Base-by-base conservation (phyloP, 2,113 vertebrate genomes). In the Eira barbara region DNA sequence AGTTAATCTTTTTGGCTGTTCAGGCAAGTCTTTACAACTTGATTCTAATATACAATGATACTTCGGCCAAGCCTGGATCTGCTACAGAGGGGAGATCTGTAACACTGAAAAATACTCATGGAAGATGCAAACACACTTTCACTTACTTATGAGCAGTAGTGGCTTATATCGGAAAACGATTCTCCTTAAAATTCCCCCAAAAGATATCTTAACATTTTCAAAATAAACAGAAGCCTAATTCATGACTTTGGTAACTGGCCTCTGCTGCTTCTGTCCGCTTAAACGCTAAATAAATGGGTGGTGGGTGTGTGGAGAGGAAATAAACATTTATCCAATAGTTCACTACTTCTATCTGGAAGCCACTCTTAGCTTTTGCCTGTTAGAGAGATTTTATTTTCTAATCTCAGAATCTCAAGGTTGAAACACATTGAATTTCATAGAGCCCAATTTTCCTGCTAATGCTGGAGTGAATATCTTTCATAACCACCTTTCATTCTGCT, bases 221-320 rank as follows among this genome's bases (percentile, higher is more conserved):
- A 69, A 74, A 55, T 47, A 67, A 76, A 65, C 27, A 47, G 25
- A 92, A 82, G 7, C n/a, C 45, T 65, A 74, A 47, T 57, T 93
- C 55, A 34, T 65, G 27, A 13, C 76, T 83, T 36, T 57, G 23
- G 29, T 45, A 88, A 73, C 31, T 82, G 83, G 17, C 74, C 65
- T 74, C 3, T 18, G 14, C 21, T 74, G 2, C 65, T 6, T 95
- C 74, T 74, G 23, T 89, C n/a, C 20, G 2, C 23, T 47, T 88
- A 45, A 88, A 65, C 55, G 55, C 84, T 82, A 63, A 86, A 59
- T 49, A 78, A 95, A n/a, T 55, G 31, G 49, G 13, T 36, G n/a
- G 76, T 27, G 4, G 3, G 0, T 0, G 2, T 0, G 0, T 11
- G 34, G 3, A 3, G 7, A 34, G 27, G 15, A 36, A 20, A 27